These are phyloP conservation scores for Phocides pigmalion DNA, from an alignment of 1,140 invertebrate species.

Conservation along the genomic window DNA sequence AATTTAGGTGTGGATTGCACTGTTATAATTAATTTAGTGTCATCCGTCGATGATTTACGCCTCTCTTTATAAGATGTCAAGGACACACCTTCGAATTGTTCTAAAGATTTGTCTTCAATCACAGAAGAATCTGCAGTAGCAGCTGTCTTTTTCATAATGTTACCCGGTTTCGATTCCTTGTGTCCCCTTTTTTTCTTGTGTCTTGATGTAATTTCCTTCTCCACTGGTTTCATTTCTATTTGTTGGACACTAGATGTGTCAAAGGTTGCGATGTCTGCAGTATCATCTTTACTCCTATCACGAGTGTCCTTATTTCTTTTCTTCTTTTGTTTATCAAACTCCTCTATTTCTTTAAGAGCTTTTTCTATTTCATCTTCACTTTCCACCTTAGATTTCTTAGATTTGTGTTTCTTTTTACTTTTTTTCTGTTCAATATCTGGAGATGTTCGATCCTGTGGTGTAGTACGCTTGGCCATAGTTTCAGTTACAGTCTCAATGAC, in stretches of 20 bases:
- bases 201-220: conserved; percentile 26
- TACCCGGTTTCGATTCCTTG: conserved; percentile 19
- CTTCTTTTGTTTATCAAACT: conserved; percentile 64
- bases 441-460: conserved; percentile 15
- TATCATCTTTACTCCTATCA: conserved; percentile 48
- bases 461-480: conserved; percentile 28
- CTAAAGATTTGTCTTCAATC: background rate
- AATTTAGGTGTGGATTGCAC: conserved; percentile 1
- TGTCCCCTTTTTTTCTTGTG: conserved; percentile 37
- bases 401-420: conserved; percentile 75
- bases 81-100: background rate
- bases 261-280: conserved; percentile 26
- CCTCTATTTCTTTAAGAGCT: conserved; percentile 83
- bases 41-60: background rate
- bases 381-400: conserved; percentile 69
- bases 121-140: background rate
- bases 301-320: conserved; percentile 54
- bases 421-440: conserved; percentile 58
- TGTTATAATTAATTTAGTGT: conserved; percentile 12
- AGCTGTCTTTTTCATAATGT: background rate
- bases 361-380: conserved; percentile 83
- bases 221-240: conserved; percentile 13
- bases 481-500: conserved; percentile 55
- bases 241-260: background rate
- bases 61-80: background rate